Base-by-base conservation (phyloP, 1,140 invertebrate species). In the Drosophila ogumai region DNA sequence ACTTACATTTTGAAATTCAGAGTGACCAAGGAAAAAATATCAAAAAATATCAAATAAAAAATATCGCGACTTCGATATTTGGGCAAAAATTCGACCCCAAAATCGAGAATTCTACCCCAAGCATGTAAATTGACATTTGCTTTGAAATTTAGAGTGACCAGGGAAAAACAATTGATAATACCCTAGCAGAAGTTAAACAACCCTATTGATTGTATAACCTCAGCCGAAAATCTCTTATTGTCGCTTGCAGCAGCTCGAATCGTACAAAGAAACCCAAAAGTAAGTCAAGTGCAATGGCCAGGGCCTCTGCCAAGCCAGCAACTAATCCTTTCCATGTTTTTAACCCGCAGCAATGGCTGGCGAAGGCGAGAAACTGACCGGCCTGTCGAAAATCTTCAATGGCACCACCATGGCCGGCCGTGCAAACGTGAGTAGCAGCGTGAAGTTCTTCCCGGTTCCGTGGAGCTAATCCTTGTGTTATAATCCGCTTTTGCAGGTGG, bases 301-400 rank as follows among this genome's bases (percentile, higher is more conserved):
- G 15, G 49, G 1, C 10, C 3, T 6, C 5, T 9, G n/a, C 8
- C 15, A 1, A 31, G 4, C 3, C 3, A 6, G 13, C 12, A 47
- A 8, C 9, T 22, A 43, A 25, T 10, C 19, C 38, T 1, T 43
- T 6, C 5, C 9, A 2, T 17, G 0, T 25, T 5, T 6, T 2
- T 1, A 34, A 50, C 38, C 9, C 13, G 3, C 46, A 81, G 93
- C 19, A 80, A 96, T 96, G 95, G 95, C 96, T 77, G 95, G 95
- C 81, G 95, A 95, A 85, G 92, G 93, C 86, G 94, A 90, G 88
- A 94, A 94, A 93, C 93, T 94, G 75, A 94, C 93, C 82, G 95
- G 93, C 71, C 81, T 94, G 90, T 93, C 92, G 79, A 94, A 94
- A 94, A 94, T 94, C 93, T 96, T 94, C 91, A 95, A 95, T 93